These are phyloP conservation scores for Triplophysa bombifrons DNA, from an alignment of 2,797 vertebrate genomes.

Conservation along the genomic window DNA sequence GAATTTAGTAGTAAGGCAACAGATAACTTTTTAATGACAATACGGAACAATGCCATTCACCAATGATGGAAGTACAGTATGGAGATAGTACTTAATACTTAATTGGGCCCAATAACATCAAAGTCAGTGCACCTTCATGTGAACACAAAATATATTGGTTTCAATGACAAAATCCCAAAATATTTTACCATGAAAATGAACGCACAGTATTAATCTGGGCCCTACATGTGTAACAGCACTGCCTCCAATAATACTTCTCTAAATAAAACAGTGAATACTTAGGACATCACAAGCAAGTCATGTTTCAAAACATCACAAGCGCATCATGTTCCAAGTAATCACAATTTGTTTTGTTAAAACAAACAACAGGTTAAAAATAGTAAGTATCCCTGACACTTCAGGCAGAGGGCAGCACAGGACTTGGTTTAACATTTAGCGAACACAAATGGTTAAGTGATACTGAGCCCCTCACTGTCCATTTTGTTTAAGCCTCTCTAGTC, in stretches of 20 bases:
- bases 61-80: neutral
- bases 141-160: neutral
- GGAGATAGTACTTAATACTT: constrained; percentile 17
- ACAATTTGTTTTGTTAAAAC: constrained; percentile 42
- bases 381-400: constrained; percentile 29
- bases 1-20: constrained; percentile 45
- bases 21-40: constrained; percentile 27
- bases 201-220: neutral
- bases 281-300: constrained; percentile 27
- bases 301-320: constrained; percentile 8
- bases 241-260: neutral
- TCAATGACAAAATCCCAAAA: neutral
- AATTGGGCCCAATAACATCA: constrained; percentile 16
- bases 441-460: constrained; percentile 30
- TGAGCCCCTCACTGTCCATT: constrained; percentile 77
- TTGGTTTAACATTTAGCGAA: constrained; percentile 19
- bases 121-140: constrained; percentile 16
- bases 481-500: constrained; percentile 89
- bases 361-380: constrained; percentile 3
- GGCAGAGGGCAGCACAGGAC: constrained; percentile 31
- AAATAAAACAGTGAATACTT: constrained; percentile 25
- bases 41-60: constrained; percentile 14
- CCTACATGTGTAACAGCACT: neutral
- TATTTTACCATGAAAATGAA: neutral
- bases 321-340: constrained; percentile 1